Evolutionary conservation across 2,797 vertebrate species (phyloP), one percentile per base, ranked within the genome.

Genomic region (Tarsius wallacei): DNA sequence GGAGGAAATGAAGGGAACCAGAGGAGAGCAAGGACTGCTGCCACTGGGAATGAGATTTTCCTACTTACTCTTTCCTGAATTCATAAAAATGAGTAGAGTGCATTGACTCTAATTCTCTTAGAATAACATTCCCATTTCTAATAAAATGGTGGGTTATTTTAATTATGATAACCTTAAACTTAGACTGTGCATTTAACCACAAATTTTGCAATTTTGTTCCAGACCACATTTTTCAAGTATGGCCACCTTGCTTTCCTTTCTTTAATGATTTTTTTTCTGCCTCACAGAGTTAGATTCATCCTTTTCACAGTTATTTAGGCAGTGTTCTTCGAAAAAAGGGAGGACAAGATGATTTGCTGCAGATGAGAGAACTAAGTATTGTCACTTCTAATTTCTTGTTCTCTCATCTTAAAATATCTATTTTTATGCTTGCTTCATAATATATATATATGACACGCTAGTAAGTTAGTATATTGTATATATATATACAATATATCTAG

Each of bases 351-450:
- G 10, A 36, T 47, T 16, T 7, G 3, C 26, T 28, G n/a, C 33
- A 8, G 16, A 24, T 57, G 16, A 68, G 33, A 53, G 33, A 64
- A 81, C 19, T 71, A 71, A 66, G 9, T 70, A n/a, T 24, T 81
- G 7, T 61, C 49, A 31, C 36, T 74, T 83, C 9, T 57, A 13
- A 74, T 57, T 22, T 73, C 7, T 70, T 81, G 22, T 13, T 77
- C 68, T 64, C 55, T 47, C 68, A 36, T n/a, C 49, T 94, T 90
- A 47, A 36, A 61, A 61, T 87, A 68, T 95, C 13, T 73, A 26
- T 26, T 83, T 71, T 96, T 93, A 4, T 83, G 36, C 63, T 86
- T 81, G 14, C 26, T 94, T 74, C 93, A 47, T 88, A 68, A 49
- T 63, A 14, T 42, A 42, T 42, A 42, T 21, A 17, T n/a, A 26